Evolutionary conservation across 2,888 invertebrate genomes (phyloP).

Genomic region (Drosophila subquinaria): DNA sequence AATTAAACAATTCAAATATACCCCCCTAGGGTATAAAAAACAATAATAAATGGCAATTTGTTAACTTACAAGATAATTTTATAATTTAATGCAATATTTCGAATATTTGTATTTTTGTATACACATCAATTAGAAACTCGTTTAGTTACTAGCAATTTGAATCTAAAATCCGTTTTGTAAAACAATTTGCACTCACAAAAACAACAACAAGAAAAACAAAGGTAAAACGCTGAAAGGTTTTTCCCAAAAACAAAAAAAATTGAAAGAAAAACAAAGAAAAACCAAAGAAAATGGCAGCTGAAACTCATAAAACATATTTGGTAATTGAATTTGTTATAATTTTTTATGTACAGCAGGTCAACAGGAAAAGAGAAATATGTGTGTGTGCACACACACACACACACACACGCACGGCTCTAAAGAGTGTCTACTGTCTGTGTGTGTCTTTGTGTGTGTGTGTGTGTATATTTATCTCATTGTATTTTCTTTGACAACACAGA

Average conservation of each 20-base stretch:
- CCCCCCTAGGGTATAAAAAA: too few relatives aligned
- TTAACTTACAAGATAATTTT: neutral
- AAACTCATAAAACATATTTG: conserved; percentile 68
- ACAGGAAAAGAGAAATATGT: conserved; percentile 48
- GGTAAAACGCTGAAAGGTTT: conserved; percentile 22
- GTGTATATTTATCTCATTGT: conserved; percentile 45
- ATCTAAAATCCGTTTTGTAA: conserved; percentile 5
- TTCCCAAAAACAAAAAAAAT: neutral
- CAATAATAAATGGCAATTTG: neutral
- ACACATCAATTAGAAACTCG: conserved; percentile 38
- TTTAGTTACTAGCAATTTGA: conserved; percentile 12
- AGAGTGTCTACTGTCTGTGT: conserved; percentile 18
- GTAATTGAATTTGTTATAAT: conserved; percentile 77
- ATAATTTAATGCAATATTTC: neutral
- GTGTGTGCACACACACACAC: conserved; percentile 19
- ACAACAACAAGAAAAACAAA: conserved; percentile 9
- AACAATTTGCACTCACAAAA: neutral
- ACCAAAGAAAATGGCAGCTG: conserved; percentile 8
- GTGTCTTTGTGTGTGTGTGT: conserved; percentile 29
- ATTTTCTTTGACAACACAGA: conserved; percentile 71
- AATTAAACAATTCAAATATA: too few relatives aligned
- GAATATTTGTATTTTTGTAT: neutral
- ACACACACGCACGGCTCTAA: neutral
- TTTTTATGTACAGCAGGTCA: conserved; percentile 69
- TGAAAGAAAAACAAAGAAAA: neutral